A percentile compares a stretch with the other conserved stretches of the same genome.
These are phyloP conservation scores for Carpatolechia fugitivella DNA, from an alignment of 2,888 invertebrate species.

Conservation along the genomic window DNA sequence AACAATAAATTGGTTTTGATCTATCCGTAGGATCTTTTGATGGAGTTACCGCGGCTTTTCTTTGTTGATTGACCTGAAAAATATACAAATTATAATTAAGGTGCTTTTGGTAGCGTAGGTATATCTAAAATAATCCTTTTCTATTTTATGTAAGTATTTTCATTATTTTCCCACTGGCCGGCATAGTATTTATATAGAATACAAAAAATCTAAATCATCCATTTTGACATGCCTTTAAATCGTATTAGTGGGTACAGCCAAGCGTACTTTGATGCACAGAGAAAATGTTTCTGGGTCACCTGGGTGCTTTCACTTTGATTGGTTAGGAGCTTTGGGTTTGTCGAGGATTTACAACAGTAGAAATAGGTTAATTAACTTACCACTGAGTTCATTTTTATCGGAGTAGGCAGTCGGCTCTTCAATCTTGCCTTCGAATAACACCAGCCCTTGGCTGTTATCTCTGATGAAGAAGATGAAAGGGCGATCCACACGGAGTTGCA, in stretches of 20 bases:
- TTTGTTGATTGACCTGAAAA: neutral
- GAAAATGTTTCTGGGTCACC: no score
- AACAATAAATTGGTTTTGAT: no score
- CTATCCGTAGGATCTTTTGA: constrained; percentile 1
- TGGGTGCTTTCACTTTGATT: neutral
- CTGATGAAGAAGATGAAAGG: constrained; percentile 84
- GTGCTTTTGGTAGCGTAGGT: no score
- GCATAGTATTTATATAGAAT: no score
- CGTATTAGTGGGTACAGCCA: no score
- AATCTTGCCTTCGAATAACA: constrained; percentile 83
- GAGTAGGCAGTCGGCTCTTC: constrained; percentile 60
- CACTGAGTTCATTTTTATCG: constrained; percentile 20
- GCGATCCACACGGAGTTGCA: constrained; percentile 76
- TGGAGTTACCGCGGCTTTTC: neutral
- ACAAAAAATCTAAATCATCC: no score
- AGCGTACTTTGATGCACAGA: no score
- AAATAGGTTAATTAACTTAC: neutral
- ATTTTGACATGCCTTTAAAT: no score
- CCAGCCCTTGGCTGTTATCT: constrained; percentile 71
- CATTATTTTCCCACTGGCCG: no score
- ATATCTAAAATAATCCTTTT: no score
- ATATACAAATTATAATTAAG: neutral
- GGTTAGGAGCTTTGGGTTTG: neutral
- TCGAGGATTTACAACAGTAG: no score
- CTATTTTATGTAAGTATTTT: no score